Evolutionary conservation across 2,113 vertebrate genomes (phyloP).

Genomic region (Leptobrachium leishanense): DNA sequence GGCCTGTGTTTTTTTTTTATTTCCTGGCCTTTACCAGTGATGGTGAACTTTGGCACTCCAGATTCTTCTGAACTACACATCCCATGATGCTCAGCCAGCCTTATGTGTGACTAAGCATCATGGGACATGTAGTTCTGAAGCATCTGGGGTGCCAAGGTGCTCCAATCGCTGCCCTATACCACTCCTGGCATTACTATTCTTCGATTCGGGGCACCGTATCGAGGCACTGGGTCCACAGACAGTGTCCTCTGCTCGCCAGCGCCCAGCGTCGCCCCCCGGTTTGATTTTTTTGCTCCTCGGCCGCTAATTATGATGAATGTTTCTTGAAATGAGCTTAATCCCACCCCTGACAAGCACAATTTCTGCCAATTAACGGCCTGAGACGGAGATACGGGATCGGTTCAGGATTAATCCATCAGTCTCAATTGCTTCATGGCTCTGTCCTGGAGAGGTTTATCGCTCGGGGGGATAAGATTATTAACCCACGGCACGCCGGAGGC

Average conservation of each 20-base stretch:
- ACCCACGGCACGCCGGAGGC: not conserved
- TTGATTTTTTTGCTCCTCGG: conserved; percentile 6
- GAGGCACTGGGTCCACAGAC: too few species aligned
- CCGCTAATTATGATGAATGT: conserved; percentile 62
- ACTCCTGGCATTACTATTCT: too few species aligned
- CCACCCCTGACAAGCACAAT: conserved; percentile 41
- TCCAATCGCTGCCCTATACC: too few species aligned
- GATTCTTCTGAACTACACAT: too few species aligned
- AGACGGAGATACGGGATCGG: conserved; percentile 7
- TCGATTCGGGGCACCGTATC: too few species aligned
- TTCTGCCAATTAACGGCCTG: conserved; percentile 39
- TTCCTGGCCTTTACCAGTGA: too few species aligned
- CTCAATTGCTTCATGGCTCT: conserved; percentile 33
- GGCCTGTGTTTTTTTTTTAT: too few species aligned
- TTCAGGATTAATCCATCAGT: conserved; percentile 43
- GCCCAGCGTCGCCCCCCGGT: not conserved
- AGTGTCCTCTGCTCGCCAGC: not conserved
- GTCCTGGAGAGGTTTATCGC: conserved; percentile 35
- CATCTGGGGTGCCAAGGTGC: too few species aligned
- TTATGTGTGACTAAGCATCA: too few species aligned
- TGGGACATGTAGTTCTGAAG: too few species aligned
- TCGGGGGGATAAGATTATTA: not conserved
- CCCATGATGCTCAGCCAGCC: too few species aligned
- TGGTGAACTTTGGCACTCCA: too few species aligned
- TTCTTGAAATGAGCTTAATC: conserved; percentile 57